Evolutionary conservation across 2,113 vertebrate genomes (phyloP).

Genomic region (Petromus typicus): DNA sequence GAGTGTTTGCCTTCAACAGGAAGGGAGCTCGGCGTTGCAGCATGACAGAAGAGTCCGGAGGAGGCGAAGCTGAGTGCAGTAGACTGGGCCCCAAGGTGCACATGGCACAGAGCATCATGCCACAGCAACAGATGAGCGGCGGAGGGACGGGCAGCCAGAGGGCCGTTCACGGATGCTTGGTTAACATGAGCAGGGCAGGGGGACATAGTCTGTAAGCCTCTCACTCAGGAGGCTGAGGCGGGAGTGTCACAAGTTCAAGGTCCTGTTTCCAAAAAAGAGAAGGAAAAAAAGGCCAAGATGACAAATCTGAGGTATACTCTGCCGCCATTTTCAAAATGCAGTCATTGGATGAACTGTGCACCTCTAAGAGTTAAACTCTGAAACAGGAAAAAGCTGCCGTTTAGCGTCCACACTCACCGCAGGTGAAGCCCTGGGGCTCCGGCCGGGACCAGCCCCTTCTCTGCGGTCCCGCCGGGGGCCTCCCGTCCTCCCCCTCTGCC

Average conservation of each 20-base stretch:
- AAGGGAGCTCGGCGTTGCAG: too few species aligned
- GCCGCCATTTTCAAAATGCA: background rate
- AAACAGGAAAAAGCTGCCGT: background rate
- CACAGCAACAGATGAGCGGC: too few species aligned
- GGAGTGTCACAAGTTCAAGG: background rate
- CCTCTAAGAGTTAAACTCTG: background rate
- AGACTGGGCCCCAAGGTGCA: too few species aligned
- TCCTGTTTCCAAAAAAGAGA: background rate
- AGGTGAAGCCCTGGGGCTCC: slow-evolving; percentile 23
- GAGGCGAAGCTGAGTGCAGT: too few species aligned
- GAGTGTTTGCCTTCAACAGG: too few species aligned
- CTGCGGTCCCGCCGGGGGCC: background rate
- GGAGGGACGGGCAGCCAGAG: too few species aligned
- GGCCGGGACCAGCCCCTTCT: background rate
- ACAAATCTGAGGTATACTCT: background rate
- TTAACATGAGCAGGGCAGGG: background rate
- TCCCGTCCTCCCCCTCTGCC: background rate
- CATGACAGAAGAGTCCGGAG: too few species aligned
- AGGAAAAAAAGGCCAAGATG: background rate
- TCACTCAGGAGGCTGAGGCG: background rate
- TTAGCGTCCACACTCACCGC: background rate
- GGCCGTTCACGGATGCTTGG: too few species aligned
- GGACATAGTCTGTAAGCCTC: background rate
- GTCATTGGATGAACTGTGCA: background rate
- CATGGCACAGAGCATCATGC: too few species aligned